A percentile compares a stretch with the other conserved stretches of the same genome.
These are phyloP conservation scores for Uromys caudimaculatus DNA, from an alignment of 2,797 vertebrate species.

Conservation along the genomic window DNA sequence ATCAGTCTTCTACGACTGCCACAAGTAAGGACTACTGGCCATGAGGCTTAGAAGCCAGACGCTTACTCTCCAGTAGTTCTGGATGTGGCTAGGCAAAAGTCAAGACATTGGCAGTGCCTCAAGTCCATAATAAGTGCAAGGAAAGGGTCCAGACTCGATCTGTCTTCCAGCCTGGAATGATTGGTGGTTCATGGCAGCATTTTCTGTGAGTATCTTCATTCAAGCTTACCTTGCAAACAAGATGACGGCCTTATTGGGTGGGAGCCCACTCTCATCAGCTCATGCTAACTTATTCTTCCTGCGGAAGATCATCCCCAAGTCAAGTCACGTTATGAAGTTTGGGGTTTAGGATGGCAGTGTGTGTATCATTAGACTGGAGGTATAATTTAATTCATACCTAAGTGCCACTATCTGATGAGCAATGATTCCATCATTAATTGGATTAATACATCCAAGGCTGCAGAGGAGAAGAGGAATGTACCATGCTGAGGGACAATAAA, in stretches of 20 bases:
- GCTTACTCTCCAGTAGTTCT: background rate
- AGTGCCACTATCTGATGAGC: background rate
- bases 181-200: background rate
- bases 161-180: background rate
- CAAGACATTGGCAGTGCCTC: background rate
- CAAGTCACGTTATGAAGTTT: background rate
- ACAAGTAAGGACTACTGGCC: background rate
- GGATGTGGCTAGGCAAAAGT: background rate
- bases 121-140: background rate
- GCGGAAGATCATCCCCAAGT: background rate
- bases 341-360: background rate
- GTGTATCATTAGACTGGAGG: background rate
- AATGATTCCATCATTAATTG: background rate
- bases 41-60: background rate
- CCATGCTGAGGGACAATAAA: background rate
- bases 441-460: background rate
- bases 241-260: background rate
- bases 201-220: background rate
- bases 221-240: background rate
- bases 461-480: background rate
- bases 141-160: background rate
- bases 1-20: background rate
- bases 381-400: background rate
- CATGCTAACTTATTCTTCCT: background rate
- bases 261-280: background rate